Evolutionary conservation across 2,797 vertebrate genomes (phyloP).

Genomic region (Denticeps clupeoides): DNA sequence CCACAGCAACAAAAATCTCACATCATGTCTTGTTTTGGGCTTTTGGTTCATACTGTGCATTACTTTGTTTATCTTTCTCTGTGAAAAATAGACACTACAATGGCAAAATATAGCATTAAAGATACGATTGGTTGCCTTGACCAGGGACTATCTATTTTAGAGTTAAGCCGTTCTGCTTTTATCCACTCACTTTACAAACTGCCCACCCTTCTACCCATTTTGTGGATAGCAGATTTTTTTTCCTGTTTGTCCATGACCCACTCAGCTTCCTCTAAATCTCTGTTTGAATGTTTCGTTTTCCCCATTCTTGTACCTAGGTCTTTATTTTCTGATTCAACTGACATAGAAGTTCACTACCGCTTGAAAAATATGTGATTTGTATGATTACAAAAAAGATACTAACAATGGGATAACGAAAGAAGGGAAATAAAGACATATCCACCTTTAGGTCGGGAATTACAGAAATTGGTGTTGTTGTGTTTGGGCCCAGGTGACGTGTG

Average conservation of each 20-base stretch:
- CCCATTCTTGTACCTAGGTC: no score
- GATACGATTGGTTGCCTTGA: neutral
- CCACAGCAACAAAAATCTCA: no score
- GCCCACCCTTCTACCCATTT: no score
- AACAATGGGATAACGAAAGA: constrained; percentile 12
- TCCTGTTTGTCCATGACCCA: constrained; percentile 36
- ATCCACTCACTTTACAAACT: no score
- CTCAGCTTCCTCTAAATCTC: no score
- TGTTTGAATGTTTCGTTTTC: no score
- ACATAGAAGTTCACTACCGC: constrained; percentile 27
- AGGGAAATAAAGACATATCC: constrained; percentile 22
- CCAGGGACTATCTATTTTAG: constrained; percentile 12
- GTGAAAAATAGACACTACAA: neutral
- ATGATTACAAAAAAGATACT: constrained; percentile 21
- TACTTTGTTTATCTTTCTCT: neutral
- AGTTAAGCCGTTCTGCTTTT: no score
- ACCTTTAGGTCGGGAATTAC: constrained; percentile 22
- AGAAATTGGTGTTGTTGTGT: constrained; percentile 6
- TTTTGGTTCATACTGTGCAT: constrained; percentile 8
- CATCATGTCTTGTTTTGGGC: constrained; percentile 23
- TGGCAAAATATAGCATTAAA: neutral
- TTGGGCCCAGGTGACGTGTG: neutral
- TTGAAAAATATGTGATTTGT: constrained; percentile 34
- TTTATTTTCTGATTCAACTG: no score
- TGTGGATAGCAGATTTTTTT: constrained; percentile 29